Evolutionary conservation across 1,140 invertebrate species (phyloP), one percentile per base, ranked within the genome.

Genomic region (Cyclargus thomasi): DNA sequence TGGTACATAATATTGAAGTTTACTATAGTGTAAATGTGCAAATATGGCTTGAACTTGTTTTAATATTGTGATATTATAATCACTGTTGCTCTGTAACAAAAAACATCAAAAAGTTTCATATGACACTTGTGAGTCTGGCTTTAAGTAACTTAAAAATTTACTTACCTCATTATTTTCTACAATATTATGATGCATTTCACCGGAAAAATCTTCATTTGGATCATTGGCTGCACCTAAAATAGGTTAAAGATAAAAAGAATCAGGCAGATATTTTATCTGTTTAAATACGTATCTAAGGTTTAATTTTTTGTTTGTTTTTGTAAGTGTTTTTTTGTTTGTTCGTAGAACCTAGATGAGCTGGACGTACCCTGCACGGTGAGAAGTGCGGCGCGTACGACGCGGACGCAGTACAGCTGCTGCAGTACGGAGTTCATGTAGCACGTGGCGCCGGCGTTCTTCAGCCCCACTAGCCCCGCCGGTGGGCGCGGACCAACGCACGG

Each of bases 361-460:
- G 11, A 14, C 35, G n/a, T 55, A 91, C 90, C 90, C 96, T 96
- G 63, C 92, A 96, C 75, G 91, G 93, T 73, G 94, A 93, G 74
- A 94, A 94, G 77, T 21, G 96, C 96, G 74, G 96, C 93, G 22
- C 97, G 92, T 39, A 99, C 97, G 64, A 95, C 96, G 63, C 96
- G 95, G 64, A 99, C 97, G 96, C 99, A 99, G 81, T 97, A 99
- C 29, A 99, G 91, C 88, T 99, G 98, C 89, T 99, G 98, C 71
- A 99, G 90, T 59, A 99, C 97, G 16, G 97, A 99, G 90, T 99
- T 99, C 98, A 99, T 99, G 88, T 99, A 99, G 88, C 98, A 99
- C 0, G 98, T 99, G 29, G 98, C 98, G 17, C 98, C 98, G 35
- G 97, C 98, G 91, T 99, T 99, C 88, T 99, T 99, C 68, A 99